Evolutionary conservation across 2,888 invertebrate species (phyloP).

Genomic region (Dyspetes luteomarginatus): DNA sequence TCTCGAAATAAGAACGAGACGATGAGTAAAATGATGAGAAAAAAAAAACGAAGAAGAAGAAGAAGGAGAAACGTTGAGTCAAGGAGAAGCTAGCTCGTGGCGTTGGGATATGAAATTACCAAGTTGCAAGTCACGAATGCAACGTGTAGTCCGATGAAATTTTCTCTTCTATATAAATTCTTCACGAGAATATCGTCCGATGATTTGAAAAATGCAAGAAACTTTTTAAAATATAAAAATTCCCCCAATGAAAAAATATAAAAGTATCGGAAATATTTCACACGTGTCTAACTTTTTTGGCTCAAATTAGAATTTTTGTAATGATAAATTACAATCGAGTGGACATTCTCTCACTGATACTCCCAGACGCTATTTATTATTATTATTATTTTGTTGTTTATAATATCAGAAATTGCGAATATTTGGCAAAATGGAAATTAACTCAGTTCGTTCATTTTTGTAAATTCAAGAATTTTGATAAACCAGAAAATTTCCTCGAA

Average conservation of each 20-base stretch:
- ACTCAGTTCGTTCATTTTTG: background rate
- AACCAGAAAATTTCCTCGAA: too few relatives aligned
- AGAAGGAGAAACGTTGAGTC: constrained; percentile 28
- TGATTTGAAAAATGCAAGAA: too few relatives aligned
- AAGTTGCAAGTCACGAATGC: constrained; percentile 80
- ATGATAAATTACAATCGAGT: too few relatives aligned
- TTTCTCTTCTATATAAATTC: background rate
- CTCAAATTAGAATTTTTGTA: too few relatives aligned
- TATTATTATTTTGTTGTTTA: background rate
- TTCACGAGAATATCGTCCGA: background rate
- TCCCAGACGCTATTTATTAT: background rate
- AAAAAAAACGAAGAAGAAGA: constrained; percentile 9
- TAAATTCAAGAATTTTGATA: too few relatives aligned
- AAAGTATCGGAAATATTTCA: too few relatives aligned
- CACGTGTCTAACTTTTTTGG: too few relatives aligned
- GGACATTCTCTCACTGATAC: too few relatives aligned
- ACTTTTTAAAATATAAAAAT: too few relatives aligned
- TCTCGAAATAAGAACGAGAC: constrained; percentile 41
- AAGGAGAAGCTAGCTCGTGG: constrained; percentile 58
- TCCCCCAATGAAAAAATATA: too few relatives aligned
- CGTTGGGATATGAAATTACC: constrained; percentile 81
- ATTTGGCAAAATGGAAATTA: background rate
- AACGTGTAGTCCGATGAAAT: constrained; percentile 72
- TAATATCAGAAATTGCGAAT: too few relatives aligned
- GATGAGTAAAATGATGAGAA: constrained; percentile 24